Evolutionary conservation across 2,797 vertebrate species (phyloP).

Genomic region (Danio jaintianensis): DNA sequence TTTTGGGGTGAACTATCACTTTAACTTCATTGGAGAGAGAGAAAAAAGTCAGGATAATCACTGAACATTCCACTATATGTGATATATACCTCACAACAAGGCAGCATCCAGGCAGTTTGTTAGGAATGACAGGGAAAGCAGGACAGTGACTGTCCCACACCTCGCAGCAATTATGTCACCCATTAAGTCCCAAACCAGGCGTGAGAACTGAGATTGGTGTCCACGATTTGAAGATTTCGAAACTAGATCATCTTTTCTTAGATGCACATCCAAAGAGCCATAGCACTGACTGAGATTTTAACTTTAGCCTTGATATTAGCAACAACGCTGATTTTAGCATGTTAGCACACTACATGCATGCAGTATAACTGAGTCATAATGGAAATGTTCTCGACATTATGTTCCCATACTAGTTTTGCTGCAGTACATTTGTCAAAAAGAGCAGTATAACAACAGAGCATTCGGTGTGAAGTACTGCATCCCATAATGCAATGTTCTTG

Average conservation of each 20-base stretch:
- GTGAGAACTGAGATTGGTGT: not conserved
- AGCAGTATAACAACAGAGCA: not conserved
- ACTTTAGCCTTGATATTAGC: not conserved
- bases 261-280: not conserved
- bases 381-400: not conserved
- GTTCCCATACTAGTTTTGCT: not conserved
- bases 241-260: conserved; percentile 21
- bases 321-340: not conserved
- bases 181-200: not conserved
- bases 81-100: not conserved
- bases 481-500: conserved; percentile 5
- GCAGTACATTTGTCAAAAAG: not conserved
- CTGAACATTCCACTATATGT: not conserved
- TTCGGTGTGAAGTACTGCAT: conserved; percentile 16
- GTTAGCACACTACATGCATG: not conserved
- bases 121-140: not conserved
- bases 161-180: not conserved
- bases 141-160: not conserved
- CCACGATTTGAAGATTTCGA: not conserved
- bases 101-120: not conserved
- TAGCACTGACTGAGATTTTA: not conserved
- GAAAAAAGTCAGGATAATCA: not conserved
- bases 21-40: not conserved
- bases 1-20: too few species aligned
- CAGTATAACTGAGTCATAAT: not conserved